A percentile compares a stretch with the other conserved stretches of the same genome.
These are phyloP conservation scores for Camelus dromedarius DNA, from an alignment of 2,113 vertebrate genomes.

Conservation along the genomic window DNA sequence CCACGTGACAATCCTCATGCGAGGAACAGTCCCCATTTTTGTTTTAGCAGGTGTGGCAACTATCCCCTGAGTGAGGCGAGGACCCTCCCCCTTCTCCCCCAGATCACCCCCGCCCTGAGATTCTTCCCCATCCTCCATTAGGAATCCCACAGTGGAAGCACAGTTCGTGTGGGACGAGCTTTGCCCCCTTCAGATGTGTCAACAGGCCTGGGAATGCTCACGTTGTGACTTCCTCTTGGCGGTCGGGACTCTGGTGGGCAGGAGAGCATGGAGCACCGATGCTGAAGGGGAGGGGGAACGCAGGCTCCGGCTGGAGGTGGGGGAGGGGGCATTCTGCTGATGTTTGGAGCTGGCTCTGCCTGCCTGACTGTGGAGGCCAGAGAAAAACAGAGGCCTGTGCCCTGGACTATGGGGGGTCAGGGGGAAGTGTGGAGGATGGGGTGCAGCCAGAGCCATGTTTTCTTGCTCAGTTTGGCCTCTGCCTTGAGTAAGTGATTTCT, in stretches of 20 bases:
- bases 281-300: too few relatives aligned
- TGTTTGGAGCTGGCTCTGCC: background rate
- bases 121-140: rapidly evolving
- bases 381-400: background rate
- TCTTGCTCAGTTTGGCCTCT: background rate
- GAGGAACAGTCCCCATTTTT: rapidly evolving
- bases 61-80: rapidly evolving
- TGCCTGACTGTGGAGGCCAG: background rate
- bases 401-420: rapidly evolving
- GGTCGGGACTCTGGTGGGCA: background rate
- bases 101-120: rapidly evolving
- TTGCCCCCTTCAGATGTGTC: background rate
- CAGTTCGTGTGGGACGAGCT: background rate
- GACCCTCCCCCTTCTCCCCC: background rate
- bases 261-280: rapidly evolving
- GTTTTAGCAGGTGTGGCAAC: background rate
- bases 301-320: rapidly evolving
- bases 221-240: background rate
- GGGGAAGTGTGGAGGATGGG: rapidly evolving
- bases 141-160: rapidly evolving
- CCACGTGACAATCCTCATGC: rapidly evolving
- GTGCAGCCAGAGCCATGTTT: background rate
- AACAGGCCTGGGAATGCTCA: rapidly evolving
- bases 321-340: background rate
- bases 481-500: background rate